phyloP scores from a whole-genome alignment of 2,113 vertebrate genomes.

The Saiga tatarica region DNA sequence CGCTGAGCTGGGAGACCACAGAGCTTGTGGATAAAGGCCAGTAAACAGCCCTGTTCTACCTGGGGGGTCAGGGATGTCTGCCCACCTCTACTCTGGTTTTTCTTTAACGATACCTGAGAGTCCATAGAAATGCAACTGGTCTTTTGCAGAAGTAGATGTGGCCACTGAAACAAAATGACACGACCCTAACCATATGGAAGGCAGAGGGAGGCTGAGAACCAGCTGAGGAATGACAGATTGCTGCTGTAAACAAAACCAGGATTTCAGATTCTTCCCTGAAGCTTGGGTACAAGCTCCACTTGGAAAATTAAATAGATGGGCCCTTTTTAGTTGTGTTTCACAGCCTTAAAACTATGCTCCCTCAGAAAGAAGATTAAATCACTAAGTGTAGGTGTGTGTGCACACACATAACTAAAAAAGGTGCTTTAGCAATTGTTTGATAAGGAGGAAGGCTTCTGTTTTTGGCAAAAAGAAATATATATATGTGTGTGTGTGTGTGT shows the following conservation, averaged over 20 bases:
- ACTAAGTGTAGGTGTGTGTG: neutral
- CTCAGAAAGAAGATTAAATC: constrained; percentile 46
- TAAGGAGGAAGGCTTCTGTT: constrained; percentile 66
- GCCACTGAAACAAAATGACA: neutral
- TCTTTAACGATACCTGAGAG: constrained; percentile 7
- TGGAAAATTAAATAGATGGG: constrained; percentile 23
- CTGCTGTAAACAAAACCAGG: neutral
- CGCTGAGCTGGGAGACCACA: neutral
- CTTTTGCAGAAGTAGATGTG: neutral
- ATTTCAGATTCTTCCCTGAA: neutral
- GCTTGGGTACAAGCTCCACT: neutral
- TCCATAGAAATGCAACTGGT: neutral
- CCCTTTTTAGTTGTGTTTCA: constrained; percentile 17
- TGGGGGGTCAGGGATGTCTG: neutral
- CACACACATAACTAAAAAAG: neutral
- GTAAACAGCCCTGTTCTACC: neutral
- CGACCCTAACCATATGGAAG: neutral
- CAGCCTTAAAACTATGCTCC: constrained; percentile 42
- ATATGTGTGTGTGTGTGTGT: neutral
- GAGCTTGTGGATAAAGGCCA: neutral
- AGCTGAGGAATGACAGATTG: neutral
- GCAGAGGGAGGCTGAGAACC: neutral
- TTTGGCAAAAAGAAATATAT: constrained; percentile 66
- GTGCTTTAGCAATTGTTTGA: constrained; percentile 48
- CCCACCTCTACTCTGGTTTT: neutral